Conservation (phyloP, 1,140 invertebrate genomes). For the Ceratina australensis region DNA sequence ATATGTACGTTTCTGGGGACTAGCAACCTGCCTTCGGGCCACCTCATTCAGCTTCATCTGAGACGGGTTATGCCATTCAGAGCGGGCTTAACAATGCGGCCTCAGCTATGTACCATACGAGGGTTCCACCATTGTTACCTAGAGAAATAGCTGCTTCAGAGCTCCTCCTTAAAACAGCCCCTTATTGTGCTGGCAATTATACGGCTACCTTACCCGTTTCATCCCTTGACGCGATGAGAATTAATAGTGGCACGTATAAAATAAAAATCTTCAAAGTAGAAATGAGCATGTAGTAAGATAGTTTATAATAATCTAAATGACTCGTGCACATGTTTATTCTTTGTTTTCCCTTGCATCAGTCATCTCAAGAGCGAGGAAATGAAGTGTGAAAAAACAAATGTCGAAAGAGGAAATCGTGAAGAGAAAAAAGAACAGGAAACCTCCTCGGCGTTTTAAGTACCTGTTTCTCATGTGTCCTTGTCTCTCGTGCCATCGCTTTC, state of each 20-base stretch:
- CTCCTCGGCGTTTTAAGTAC: too few species aligned
- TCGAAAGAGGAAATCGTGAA: too few species aligned
- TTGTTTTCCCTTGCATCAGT: not conserved
- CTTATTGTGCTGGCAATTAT: not conserved
- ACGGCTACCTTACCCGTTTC: not conserved
- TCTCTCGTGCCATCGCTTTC: not conserved
- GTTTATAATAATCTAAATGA: not conserved
- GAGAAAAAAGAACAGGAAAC: too few species aligned
- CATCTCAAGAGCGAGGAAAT: not conserved
- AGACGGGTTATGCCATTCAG: conserved; percentile 42
- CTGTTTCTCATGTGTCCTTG: not conserved
- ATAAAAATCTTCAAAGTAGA: too few species aligned
- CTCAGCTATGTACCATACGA: not conserved
- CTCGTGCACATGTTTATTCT: not conserved
- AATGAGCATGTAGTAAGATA: not conserved
- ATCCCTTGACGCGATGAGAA: not conserved
- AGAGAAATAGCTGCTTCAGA: conserved; percentile 2
- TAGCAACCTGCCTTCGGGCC: conserved; percentile 50
- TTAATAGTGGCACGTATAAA: not conserved
- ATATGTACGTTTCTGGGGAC: conserved; percentile 40
- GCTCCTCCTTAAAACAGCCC: not conserved
- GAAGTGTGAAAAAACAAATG: too few species aligned
- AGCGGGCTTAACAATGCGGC: conserved; percentile 8
- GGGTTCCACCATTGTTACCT: not conserved
- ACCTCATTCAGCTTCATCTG: conserved; percentile 52